Evolutionary conservation across 2,113 vertebrate species (phyloP).

Genomic region (Rhinopomastus cyanomelas): DNA sequence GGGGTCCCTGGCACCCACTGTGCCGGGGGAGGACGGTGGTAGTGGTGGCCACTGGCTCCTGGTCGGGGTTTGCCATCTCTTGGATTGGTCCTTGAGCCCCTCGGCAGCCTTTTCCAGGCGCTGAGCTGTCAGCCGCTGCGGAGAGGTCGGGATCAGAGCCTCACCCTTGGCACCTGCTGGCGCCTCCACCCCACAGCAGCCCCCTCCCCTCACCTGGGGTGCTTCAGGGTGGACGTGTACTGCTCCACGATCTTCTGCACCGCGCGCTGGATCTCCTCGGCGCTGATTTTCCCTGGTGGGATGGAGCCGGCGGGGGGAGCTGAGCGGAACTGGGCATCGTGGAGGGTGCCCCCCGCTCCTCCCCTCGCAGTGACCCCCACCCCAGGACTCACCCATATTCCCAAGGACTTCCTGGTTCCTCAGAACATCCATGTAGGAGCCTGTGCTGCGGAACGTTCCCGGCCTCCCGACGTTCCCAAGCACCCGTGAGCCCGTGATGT

Average conservation of each 20-base stretch:
- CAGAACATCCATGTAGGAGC: neutral
- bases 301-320: fast-evolving
- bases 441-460: neutral
- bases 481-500: fast-evolving
- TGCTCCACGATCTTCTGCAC: slow-evolving; percentile 39
- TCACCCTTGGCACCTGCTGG: neutral
- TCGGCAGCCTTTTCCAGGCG: fast-evolving
- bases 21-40: fast-evolving
- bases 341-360: fast-evolving
- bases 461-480: neutral
- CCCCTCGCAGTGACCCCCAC: fast-evolving
- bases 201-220: neutral
- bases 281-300: neutral
- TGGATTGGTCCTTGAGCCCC: neutral
- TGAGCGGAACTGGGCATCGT: fast-evolving
- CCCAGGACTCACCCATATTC: neutral
- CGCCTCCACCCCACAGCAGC: fast-evolving
- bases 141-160: neutral
- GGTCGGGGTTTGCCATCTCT: neutral
- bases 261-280: neutral
- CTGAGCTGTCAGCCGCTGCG: neutral
- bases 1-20: fast-evolving
- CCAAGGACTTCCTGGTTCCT: neutral
- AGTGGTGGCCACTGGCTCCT: neutral
- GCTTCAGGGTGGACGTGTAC: neutral